Conservation (phyloP, 2,797 vertebrate genomes). For the Pipistrellus pygmaeus region DNA sequence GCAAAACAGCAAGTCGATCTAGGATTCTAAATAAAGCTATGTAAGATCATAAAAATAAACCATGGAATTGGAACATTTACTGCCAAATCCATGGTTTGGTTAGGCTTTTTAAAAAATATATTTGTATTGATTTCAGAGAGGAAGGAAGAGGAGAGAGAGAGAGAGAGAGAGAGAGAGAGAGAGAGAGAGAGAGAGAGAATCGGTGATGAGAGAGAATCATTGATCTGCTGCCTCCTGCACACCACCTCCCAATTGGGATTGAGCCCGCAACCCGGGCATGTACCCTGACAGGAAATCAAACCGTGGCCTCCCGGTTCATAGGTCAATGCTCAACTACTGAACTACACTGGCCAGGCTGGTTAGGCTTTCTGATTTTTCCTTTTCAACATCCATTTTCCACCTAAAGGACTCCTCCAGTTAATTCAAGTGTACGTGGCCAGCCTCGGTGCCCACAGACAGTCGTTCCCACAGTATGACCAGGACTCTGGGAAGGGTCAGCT, state of each 20-base stretch:
- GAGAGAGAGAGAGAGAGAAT: too few species aligned
- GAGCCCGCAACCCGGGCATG: too few species aligned
- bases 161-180: too few species aligned
- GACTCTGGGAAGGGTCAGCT: neutral
- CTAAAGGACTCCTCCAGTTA: neutral
- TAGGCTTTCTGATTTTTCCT: constrained; percentile 1
- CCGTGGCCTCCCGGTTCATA: too few species aligned
- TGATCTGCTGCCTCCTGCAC: too few species aligned
- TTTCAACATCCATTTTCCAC: neutral
- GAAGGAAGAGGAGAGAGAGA: too few species aligned
- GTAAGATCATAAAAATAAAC: constrained; percentile 17
- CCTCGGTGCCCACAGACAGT: neutral
- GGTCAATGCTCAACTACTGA: too few species aligned
- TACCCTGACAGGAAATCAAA: too few species aligned
- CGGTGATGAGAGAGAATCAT: too few species aligned
- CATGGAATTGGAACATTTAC: neutral
- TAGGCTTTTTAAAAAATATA: neutral
- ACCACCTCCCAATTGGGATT: too few species aligned
- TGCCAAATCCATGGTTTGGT: neutral
- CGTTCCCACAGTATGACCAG: neutral
- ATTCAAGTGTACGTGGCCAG: neutral
- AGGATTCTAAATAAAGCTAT: constrained; percentile 48
- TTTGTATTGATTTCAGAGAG: too few species aligned
- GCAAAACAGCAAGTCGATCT: constrained; percentile 65
- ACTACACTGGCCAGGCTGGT: neutral